These are phyloP conservation scores for Charina bottae DNA, from an alignment of 2,113 vertebrate species.

Conservation along the genomic window DNA sequence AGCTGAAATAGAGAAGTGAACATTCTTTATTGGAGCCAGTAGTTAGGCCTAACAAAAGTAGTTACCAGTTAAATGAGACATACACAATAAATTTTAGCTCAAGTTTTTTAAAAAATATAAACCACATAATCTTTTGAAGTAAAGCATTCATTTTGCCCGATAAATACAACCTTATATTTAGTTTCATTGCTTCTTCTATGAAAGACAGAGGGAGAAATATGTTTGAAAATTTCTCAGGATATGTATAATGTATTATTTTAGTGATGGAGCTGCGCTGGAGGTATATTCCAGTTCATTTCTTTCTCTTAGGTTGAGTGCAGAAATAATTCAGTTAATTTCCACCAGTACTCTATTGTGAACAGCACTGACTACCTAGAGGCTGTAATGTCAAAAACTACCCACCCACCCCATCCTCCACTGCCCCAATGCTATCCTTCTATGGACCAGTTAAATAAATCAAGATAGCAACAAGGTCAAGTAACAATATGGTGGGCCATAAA, in stretches of 20 bases:
- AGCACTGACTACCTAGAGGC: not conserved
- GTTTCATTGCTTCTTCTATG: conserved; percentile 28
- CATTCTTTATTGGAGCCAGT: not conserved
- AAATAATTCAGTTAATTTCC: not conserved
- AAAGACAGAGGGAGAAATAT: not conserved
- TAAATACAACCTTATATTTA: conserved; percentile 2
- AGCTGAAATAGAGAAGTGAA: not conserved
- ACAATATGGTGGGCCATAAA: too few relatives aligned
- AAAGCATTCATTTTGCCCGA: conserved; percentile 52
- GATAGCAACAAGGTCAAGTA: too few relatives aligned
- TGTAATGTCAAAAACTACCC: not conserved
- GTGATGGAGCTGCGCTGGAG: not conserved
- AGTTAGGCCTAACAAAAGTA: not conserved
- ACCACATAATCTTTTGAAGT: conserved; percentile 29
- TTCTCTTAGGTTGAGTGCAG: not conserved
- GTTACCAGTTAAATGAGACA: conserved; percentile 6
- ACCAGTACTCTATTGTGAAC: not conserved
- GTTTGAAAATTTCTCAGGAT: not conserved
- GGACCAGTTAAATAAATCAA: not conserved
- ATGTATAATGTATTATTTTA: not conserved
- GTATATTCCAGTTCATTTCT: not conserved
- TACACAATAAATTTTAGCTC: not conserved
- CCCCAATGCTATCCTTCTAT: not conserved
- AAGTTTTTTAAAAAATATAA: not conserved
- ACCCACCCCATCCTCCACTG: not conserved